Percentiles rank a stretch among this genome's conserved stretches.
Evolutionary conservation across 1,140 invertebrate genomes (phyloP).

Genomic region (Bombus sibiricus): DNA sequence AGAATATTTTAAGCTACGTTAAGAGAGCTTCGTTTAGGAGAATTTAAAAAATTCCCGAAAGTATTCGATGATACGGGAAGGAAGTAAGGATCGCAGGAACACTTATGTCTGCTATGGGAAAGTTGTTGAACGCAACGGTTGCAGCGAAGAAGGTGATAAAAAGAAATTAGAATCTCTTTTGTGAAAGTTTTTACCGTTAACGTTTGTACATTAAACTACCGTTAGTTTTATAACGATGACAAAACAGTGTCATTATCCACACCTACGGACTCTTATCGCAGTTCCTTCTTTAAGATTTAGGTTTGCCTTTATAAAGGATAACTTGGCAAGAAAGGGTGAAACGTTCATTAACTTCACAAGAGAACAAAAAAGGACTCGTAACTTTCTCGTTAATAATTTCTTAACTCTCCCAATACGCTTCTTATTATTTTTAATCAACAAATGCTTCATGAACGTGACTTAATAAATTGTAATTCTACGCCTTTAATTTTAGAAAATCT

Average conservation of each 20-base stretch:
- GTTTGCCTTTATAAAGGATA: not conserved
- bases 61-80: not conserved
- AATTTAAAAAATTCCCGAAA: not conserved
- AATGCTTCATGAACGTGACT: not conserved
- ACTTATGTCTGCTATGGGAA: too few relatives aligned
- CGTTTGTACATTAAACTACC: not conserved
- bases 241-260: not conserved
- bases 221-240: not conserved
- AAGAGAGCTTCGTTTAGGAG: not conserved
- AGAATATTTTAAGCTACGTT: not conserved
- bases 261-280: not conserved
- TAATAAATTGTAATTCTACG: not conserved
- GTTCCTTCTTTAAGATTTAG: not conserved
- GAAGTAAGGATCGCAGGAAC: not conserved
- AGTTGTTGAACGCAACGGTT: not conserved
- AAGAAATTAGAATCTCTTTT: not conserved
- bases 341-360: not conserved
- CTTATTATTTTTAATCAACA: not conserved
- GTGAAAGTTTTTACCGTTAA: slow-evolving; percentile 10
- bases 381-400: not conserved
- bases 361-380: not conserved
- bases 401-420: not conserved
- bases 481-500: not conserved
- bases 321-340: not conserved
- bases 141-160: not conserved